A percentile compares a stretch with the other conserved stretches of the same genome.
phyloP scores from a whole-genome alignment of 1,140 invertebrate genomes.

The Coptotermes formosanus region DNA sequence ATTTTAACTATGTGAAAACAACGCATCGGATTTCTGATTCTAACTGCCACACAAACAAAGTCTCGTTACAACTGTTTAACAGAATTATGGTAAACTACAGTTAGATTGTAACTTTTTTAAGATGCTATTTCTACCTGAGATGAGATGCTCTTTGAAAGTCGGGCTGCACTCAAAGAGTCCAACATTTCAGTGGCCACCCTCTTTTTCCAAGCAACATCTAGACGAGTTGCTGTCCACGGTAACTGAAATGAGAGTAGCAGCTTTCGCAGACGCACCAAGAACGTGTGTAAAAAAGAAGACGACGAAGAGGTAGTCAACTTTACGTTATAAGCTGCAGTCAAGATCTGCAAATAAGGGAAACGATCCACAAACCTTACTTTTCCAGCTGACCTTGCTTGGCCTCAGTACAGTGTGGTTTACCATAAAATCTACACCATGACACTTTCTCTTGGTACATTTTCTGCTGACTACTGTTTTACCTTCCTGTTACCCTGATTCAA shows the following conservation, averaged over 20 bases:
- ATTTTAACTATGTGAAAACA: too few species aligned
- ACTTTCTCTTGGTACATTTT: too few species aligned
- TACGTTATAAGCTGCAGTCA: conserved; percentile 79
- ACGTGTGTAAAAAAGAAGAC: conserved; percentile 68
- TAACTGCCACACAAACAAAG: too few species aligned
- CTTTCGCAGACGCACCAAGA: conserved; percentile 76
- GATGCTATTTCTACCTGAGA: conserved; percentile 55
- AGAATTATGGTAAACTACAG: neutral
- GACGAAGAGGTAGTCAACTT: conserved; percentile 77
- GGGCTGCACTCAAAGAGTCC: conserved; percentile 67
- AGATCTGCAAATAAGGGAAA: conserved; percentile 52
- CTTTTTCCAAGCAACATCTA: conserved; percentile 71
- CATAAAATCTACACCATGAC: too few species aligned
- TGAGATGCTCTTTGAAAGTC: conserved; percentile 75
- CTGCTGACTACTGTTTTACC: too few species aligned
- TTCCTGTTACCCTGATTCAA: too few species aligned
- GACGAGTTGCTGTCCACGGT: conserved; percentile 64
- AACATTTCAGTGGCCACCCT: conserved; percentile 71
- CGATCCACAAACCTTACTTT: too few species aligned
- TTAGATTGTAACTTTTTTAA: neutral
- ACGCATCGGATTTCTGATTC: too few species aligned
- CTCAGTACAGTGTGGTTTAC: too few species aligned
- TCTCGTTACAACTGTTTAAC: neutral
- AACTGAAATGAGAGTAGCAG: conserved; percentile 60
- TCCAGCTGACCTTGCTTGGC: too few species aligned